A percentile compares a stretch with the other conserved stretches of the same genome.
phyloP scores from a whole-genome alignment of 2,797 vertebrate species.

The Clarias pachynema region DNA sequence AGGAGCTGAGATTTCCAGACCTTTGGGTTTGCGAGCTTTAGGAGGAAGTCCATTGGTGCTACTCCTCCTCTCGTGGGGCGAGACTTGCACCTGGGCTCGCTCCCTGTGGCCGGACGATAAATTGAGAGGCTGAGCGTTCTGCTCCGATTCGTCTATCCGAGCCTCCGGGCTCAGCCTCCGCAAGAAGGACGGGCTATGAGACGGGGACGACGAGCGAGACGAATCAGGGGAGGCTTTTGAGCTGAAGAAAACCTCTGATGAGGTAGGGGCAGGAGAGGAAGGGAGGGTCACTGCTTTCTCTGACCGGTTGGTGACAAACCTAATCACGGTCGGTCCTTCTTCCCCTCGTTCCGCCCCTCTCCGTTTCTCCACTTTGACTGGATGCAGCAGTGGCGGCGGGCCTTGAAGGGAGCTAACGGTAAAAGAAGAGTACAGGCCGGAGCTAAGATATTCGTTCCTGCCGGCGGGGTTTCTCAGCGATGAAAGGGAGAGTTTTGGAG shows the following conservation, averaged over 20 bases:
- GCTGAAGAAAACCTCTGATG: conserved; percentile 69
- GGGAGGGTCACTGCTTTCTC: conserved; percentile 82
- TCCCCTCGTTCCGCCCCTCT: conserved; percentile 72
- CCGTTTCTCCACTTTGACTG: conserved; percentile 80
- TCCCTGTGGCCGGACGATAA: conserved; percentile 85
- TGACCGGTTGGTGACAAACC: conserved; percentile 86
- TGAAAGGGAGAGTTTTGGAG: conserved; percentile 77
- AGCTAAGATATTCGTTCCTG: conserved; percentile 87
- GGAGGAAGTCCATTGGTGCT: conserved; percentile 74
- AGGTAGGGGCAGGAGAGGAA: conserved; percentile 75
- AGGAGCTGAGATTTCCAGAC: conserved; percentile 84
- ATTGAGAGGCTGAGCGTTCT: conserved; percentile 78
- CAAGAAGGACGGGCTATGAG: conserved; percentile 75
- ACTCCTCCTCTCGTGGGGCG: conserved; percentile 59
- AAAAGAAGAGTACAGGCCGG: conserved; percentile 89
- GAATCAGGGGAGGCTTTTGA: conserved; percentile 65
- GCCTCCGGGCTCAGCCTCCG: conserved; percentile 77
- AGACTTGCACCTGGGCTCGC: conserved; percentile 64
- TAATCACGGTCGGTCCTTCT: conserved; percentile 88
- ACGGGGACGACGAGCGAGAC: conserved; percentile 79
- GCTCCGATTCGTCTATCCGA: conserved; percentile 76
- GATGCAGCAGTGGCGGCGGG: conserved; percentile 78
- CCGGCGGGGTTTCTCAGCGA: conserved; percentile 77
- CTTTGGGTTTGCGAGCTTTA: conserved; percentile 88
- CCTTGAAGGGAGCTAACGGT: conserved; percentile 86